Percentiles rank a stretch among this genome's conserved stretches.
These are phyloP conservation scores for Elgaria multicarinata DNA, from an alignment of 2,113 vertebrate species.

Conservation along the genomic window DNA sequence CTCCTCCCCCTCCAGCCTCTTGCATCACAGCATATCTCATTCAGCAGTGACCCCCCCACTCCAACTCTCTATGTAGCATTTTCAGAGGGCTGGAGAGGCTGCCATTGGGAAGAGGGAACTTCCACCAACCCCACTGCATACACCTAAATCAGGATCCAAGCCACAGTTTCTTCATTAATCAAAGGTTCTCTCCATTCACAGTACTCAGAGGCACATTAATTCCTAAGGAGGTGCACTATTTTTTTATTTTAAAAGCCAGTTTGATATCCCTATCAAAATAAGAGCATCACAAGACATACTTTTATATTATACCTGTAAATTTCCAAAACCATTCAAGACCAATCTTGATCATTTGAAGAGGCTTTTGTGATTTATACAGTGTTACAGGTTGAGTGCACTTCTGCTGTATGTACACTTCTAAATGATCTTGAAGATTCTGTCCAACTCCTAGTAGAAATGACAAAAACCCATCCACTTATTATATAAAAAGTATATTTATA, in stretches of 20 bases:
- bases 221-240: neutral
- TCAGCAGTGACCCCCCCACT: too few relatives aligned
- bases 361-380: conserved; percentile 89
- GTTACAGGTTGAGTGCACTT: conserved; percentile 91
- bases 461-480: neutral
- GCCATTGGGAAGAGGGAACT: too few relatives aligned
- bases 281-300: neutral
- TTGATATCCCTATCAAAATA: conserved; percentile 1
- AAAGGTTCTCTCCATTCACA: neutral
- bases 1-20: too few relatives aligned
- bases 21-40: too few relatives aligned
- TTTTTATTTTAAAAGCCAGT: conserved; percentile 3
- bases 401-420: conserved; percentile 95
- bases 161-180: neutral
- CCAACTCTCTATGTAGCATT: too few relatives aligned
- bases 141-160: neutral
- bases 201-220: neutral
- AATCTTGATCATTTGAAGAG: conserved; percentile 86
- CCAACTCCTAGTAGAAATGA: conserved; percentile 85
- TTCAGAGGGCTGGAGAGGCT: too few relatives aligned
- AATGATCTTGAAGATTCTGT: conserved; percentile 95
- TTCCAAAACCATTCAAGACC: conserved; percentile 92
- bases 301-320: conserved; percentile 86
- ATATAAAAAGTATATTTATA: neutral
- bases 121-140: too few relatives aligned